These are phyloP conservation scores for Sebastolobus altivelis DNA, from an alignment of 2,797 vertebrate genomes.

Conservation along the genomic window DNA sequence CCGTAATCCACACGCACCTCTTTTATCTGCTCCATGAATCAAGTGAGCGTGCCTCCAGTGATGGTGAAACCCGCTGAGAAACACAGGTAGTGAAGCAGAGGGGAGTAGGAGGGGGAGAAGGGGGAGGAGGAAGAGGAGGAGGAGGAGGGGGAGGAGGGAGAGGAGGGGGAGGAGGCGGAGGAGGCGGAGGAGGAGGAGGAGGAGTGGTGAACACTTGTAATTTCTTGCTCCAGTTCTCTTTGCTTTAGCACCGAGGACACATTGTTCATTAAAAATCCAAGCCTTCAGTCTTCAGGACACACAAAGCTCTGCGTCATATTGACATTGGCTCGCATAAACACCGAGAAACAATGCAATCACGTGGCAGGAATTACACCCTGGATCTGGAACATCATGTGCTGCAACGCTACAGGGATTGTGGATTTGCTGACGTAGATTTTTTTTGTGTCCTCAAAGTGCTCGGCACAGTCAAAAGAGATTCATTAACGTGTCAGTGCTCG, in stretches of 20 bases:
- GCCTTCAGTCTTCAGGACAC: conserved; percentile 33
- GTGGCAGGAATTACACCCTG: conserved; percentile 36
- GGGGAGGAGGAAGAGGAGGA: background rate
- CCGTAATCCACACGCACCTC: conserved; percentile 56
- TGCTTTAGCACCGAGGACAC: conserved; percentile 52
- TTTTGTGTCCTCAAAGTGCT: conserved; percentile 13
- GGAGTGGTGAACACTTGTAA: conserved; percentile 31
- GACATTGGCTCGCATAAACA: conserved; percentile 50
- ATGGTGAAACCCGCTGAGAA: conserved; percentile 61
- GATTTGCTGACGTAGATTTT: conserved; percentile 3
- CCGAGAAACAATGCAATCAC: conserved; percentile 21
- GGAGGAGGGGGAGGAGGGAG: background rate
- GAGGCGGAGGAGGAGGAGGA: conserved; percentile 20
- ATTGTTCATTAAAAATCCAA: conserved; percentile 65
- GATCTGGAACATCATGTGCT: conserved; percentile 47
- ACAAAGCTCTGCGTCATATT: conserved; percentile 51
- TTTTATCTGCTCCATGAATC: conserved; percentile 60
- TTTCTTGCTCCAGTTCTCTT: conserved; percentile 69
- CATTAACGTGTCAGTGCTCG: conserved; percentile 8
- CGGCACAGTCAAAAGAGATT: conserved; percentile 1
- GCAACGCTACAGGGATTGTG: conserved; percentile 20
- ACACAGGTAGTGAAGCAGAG: conserved; percentile 52
- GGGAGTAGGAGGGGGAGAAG: conserved; percentile 11
- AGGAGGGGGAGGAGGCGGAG: background rate
- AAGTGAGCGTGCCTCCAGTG: conserved; percentile 55